These are phyloP conservation scores for Corella eumyota DNA, from an alignment of 23 tunicate genomes.

Conservation along the genomic window DNA sequence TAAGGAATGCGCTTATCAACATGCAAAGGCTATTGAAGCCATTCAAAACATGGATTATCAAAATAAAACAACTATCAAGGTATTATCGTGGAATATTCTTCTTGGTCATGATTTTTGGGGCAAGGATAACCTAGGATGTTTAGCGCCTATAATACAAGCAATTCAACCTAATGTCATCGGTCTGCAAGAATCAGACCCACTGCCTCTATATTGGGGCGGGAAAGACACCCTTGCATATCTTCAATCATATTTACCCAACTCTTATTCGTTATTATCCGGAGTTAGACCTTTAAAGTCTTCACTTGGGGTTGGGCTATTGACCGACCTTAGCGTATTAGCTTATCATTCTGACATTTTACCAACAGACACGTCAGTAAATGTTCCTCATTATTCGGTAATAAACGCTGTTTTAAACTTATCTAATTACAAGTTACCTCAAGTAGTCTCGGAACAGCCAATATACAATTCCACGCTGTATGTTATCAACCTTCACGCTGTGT, in stretches of 20 bases:
- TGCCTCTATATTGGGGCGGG: slow-evolving; percentile 74
- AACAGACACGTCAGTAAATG: background rate
- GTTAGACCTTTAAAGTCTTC: slow-evolving; percentile 30
- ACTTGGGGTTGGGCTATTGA: slow-evolving; percentile 58
- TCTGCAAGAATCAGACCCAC: slow-evolving; percentile 63
- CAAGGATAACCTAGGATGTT: slow-evolving; percentile 35
- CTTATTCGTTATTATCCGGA: background rate
- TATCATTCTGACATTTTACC: slow-evolving; percentile 21
- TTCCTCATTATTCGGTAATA: slow-evolving; percentile 13
- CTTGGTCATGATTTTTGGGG: slow-evolving; percentile 58
- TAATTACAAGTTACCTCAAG: background rate
- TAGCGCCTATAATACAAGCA: slow-evolving; percentile 12
- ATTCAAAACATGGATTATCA: background rate
- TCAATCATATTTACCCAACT: too few relatives aligned
- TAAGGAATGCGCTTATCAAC: background rate
- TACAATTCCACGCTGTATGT: slow-evolving; percentile 13
- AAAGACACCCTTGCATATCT: slow-evolving; percentile 49
- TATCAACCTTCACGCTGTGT: slow-evolving; percentile 65
- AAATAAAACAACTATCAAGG: background rate
- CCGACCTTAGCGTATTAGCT: slow-evolving; percentile 9
- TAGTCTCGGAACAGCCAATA: too few relatives aligned
- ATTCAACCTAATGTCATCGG: slow-evolving; percentile 36
- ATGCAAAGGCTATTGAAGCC: background rate
- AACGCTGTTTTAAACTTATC: slow-evolving; percentile 2
- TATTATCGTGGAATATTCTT: slow-evolving; percentile 72